phyloP scores from a whole-genome alignment of 2,888 invertebrate species.

The Catocala fraxini region DNA sequence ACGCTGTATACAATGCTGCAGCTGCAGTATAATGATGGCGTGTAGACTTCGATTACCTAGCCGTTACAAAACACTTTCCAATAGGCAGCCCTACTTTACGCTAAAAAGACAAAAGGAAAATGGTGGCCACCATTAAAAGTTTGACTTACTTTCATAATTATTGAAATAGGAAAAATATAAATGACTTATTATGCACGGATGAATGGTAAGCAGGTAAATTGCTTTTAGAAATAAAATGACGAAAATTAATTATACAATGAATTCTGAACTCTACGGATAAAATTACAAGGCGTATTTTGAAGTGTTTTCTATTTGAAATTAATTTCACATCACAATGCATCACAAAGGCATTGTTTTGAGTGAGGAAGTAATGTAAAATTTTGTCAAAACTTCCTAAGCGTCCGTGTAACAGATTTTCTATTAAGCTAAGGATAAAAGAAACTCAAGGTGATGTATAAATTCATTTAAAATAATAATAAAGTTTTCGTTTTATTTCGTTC shows the following conservation, averaged over 20 bases:
- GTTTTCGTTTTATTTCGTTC: too few species aligned
- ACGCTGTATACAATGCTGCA: too few species aligned
- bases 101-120: slow-evolving; percentile 18
- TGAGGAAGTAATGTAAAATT: too few species aligned
- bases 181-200: slow-evolving; percentile 24
- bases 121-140: slow-evolving; percentile 28
- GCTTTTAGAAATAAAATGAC: neutral
- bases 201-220: slow-evolving; percentile 16
- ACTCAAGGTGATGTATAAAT: too few species aligned
- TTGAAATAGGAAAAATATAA: slow-evolving; percentile 34
- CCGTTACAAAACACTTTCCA: too few species aligned
- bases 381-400: too few species aligned
- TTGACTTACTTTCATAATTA: slow-evolving; percentile 29
- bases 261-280: neutral
- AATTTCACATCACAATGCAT: neutral
- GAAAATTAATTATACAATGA: neutral
- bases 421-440: too few species aligned
- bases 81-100: neutral
- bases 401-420: too few species aligned
- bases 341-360: neutral
- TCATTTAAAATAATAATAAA: too few species aligned
- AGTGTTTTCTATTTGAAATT: neutral
- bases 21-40: too few species aligned
- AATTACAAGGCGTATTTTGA: neutral
- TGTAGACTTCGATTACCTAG: too few species aligned